Evolutionary conservation across 2,888 invertebrate genomes (phyloP).

Genomic region (Dynastes maya): DNA sequence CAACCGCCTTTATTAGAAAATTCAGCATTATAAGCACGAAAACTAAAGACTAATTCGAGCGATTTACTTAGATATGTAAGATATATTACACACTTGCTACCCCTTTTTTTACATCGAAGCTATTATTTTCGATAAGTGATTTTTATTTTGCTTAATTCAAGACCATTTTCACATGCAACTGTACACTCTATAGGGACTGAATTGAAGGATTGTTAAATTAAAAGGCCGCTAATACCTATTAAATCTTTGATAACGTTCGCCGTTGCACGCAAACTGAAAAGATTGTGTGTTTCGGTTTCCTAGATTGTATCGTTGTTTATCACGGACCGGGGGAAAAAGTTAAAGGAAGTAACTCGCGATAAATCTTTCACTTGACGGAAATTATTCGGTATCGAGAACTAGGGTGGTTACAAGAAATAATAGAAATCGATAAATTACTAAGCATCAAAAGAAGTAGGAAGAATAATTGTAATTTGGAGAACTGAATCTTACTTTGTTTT

Average conservation of each 20-base stretch:
- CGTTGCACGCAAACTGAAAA: constrained; percentile 41
- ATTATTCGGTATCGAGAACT: constrained; percentile 31
- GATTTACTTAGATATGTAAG: not conserved
- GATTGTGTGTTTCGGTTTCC: constrained; percentile 37
- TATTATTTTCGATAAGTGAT: constrained; percentile 10
- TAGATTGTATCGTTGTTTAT: constrained; percentile 46
- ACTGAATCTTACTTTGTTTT: too few relatives aligned
- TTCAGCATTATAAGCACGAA: too few relatives aligned
- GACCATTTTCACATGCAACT: not conserved
- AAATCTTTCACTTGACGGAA: constrained; percentile 37
- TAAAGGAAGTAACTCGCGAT: constrained; percentile 23
- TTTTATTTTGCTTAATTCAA: constrained; percentile 15
- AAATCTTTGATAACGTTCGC: constrained; percentile 28
- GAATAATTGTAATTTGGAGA: not conserved
- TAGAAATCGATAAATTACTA: not conserved
- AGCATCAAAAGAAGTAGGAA: not conserved
- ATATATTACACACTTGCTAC: too few relatives aligned
- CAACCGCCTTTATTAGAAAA: too few relatives aligned
- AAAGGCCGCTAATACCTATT: constrained; percentile 30
- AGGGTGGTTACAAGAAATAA: constrained; percentile 24
- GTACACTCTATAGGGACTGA: not conserved
- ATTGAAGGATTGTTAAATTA: constrained; percentile 33
- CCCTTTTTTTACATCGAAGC: not conserved
- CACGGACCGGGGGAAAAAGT: constrained; percentile 33
- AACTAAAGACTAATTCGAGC: too few relatives aligned